Evolutionary conservation across 2,113 vertebrate species (phyloP), one percentile per base, ranked within the genome.

Genomic region (Gymnarchus niloticus): DNA sequence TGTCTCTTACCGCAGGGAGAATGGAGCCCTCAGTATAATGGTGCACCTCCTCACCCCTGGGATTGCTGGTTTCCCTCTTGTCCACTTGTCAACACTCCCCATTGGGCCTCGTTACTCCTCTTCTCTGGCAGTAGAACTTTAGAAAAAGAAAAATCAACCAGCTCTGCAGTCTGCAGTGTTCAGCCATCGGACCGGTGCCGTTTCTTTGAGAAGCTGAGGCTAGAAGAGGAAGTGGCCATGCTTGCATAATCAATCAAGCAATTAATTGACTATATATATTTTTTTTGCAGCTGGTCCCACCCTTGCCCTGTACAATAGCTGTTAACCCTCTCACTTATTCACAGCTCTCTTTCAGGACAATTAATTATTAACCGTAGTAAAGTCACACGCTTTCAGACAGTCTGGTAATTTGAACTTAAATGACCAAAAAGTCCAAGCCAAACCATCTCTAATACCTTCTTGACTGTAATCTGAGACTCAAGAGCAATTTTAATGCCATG

Each of bases 401-500:
- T 85, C 80, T 73, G 80, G 86, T 84, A 89, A 86, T 90, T 44
- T 83, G 41, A 89, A 90, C 87, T 88, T 91, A 90, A 85, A 91
- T 90, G 88, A 90, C 51, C 52, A 87, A 89, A 90, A 91, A 86
- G 88, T 87, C 91, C 87, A 88, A 88, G 86, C 87, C 87, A 88
- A 84, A 89, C 44, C 33, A 90, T 87, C 82, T 89, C 89, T 84
- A 87, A 88, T 88, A 88, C 91, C 91, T 92, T 91, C 92, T 89
- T 91, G 85, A 89, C 89, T 85, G 91, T 87, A 92, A 93, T 93
- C 94, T 91, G 86, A 92, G 90, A 94, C 92, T 94, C 90, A 94
- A 92, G 89, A 93, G 90, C 88, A 92, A 92, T 93, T 94, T 93
- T 93, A 94, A 94, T 93, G 94, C 91, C 93, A 91, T 92, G 92